These are phyloP conservation scores for Chrysolina oricalcia DNA, from an alignment of 2,888 invertebrate species.

Conservation along the genomic window DNA sequence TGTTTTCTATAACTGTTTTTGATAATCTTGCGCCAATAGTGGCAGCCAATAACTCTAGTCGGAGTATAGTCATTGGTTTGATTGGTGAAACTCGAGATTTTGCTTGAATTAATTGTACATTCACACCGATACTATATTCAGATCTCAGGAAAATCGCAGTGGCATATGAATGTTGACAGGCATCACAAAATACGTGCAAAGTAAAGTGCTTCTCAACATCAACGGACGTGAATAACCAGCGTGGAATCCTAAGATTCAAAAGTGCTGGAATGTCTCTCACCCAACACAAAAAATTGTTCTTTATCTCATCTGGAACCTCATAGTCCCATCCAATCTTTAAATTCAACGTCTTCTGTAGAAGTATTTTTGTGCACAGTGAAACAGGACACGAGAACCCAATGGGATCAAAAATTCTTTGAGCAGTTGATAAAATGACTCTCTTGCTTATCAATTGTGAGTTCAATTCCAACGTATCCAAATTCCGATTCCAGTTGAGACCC, in stretches of 20 bases:
- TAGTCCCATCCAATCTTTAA: constrained; percentile 9
- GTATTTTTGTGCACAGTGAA: no score
- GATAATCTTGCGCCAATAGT: neutral
- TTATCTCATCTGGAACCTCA: constrained; percentile 23
- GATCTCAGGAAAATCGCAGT: constrained; percentile 15
- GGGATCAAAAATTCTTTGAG: neutral
- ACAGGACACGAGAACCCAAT: neutral
- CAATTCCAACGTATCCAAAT: constrained; percentile 29
- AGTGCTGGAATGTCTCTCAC: no score
- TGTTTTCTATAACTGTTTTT: neutral
- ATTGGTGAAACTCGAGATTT: constrained; percentile 20
- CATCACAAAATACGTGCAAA: no score
- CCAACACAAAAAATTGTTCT: neutral
- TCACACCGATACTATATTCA: constrained; percentile 8
- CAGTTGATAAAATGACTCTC: constrained; percentile 7
- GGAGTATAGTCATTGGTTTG: neutral
- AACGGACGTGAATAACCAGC: no score
- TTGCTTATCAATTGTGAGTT: constrained; percentile 28
- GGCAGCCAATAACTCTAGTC: neutral
- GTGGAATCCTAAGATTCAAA: no score
- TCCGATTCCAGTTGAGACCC: constrained; percentile 41
- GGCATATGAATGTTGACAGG: neutral
- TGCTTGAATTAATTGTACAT: constrained; percentile 6
- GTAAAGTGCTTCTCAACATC: no score
- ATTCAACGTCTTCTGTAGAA: constrained; percentile 20